Conservation (phyloP, 2,113 vertebrate genomes). For the Poecile atricapillus region DNA sequence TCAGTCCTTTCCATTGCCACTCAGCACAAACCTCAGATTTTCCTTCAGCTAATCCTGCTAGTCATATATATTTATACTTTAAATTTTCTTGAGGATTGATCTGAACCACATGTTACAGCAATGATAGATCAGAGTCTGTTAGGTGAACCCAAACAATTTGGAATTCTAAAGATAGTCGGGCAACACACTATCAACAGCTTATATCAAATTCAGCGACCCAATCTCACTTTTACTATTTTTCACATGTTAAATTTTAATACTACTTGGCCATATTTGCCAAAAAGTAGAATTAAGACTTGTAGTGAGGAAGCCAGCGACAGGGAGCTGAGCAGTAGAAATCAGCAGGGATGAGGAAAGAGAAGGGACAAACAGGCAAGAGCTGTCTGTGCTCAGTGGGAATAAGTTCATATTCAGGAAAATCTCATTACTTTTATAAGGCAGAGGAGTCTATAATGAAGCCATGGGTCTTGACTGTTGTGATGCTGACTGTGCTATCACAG, state of each 20-base stretch:
- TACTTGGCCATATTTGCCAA: background rate
- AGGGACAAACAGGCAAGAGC: background rate
- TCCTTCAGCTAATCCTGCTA: background rate
- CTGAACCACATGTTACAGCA: background rate
- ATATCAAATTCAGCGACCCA: background rate
- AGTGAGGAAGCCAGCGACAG: background rate
- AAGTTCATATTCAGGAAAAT: background rate
- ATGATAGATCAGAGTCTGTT: background rate
- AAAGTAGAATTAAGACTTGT: background rate
- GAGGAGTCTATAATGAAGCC: background rate
- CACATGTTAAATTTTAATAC: background rate
- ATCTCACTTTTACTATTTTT: background rate
- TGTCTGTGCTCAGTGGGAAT: background rate
- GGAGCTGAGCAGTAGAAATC: background rate
- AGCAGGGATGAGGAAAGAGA: background rate
- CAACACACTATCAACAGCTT: background rate
- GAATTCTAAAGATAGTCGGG: background rate
- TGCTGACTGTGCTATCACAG: background rate
- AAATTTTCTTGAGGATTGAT: background rate
- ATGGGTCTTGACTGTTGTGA: background rate
- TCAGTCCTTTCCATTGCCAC: background rate
- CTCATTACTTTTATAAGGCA: background rate
- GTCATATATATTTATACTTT: background rate
- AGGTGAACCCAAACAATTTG: background rate
- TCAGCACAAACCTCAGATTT: background rate